These are phyloP conservation scores for Aurelia coerulea DNA, from an alignment of 30 jellyfish, hydroid and myxozoan species.

Conservation along the genomic window DNA sequence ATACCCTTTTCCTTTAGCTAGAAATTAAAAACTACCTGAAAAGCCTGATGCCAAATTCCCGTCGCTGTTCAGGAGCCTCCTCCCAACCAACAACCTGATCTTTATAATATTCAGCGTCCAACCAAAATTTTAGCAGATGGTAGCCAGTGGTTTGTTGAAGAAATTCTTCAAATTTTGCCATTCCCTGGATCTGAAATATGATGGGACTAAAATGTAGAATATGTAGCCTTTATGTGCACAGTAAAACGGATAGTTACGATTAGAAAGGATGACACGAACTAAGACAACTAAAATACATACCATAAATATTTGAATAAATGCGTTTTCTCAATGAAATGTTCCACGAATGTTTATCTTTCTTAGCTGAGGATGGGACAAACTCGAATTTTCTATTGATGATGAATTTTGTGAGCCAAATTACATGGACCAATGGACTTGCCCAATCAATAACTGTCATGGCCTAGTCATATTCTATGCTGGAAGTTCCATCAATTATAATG, in stretches of 20 bases:
- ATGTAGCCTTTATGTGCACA: background rate
- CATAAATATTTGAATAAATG: too few species aligned
- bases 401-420: too few species aligned
- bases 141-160: constrained; percentile 51
- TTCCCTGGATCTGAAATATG: constrained; percentile 34
- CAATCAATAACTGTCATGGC: too few species aligned
- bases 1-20: too few species aligned
- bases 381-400: too few species aligned
- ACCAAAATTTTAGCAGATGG: constrained; percentile 48
- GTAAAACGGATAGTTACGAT: background rate
- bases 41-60: constrained; percentile 53
- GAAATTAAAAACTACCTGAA: constrained; percentile 33
- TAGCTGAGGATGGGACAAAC: too few species aligned
- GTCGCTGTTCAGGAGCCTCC: constrained; percentile 53
- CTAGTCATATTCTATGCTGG: too few species aligned
- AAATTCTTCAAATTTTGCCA: constrained; percentile 46
- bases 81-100: constrained; percentile 52
- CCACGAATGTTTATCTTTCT: too few species aligned
- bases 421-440: too few species aligned
- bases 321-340: too few species aligned
- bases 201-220: background rate
- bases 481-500: too few species aligned
- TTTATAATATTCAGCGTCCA: constrained; percentile 59
- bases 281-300: too few species aligned
- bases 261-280: background rate